These are phyloP conservation scores for Parambassis ranga DNA, from an alignment of 2,797 vertebrate genomes.

Conservation along the genomic window DNA sequence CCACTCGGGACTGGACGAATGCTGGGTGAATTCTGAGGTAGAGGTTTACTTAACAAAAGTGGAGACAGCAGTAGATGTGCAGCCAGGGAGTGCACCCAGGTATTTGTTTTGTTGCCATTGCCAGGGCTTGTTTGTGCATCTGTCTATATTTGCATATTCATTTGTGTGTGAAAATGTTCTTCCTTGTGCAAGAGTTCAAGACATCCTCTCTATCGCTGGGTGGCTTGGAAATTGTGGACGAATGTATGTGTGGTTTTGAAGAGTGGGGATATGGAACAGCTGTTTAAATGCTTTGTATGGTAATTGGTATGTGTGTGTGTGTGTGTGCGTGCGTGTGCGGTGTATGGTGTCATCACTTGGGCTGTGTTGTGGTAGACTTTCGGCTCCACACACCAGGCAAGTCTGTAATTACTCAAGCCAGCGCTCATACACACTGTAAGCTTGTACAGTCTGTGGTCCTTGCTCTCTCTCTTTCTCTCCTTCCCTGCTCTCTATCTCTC, in stretches of 20 bases:
- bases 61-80: neutral
- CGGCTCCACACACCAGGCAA: constrained; percentile 77
- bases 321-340: constrained; percentile 35
- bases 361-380: constrained; percentile 82
- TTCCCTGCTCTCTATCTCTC: neutral
- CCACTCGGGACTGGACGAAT: constrained; percentile 24
- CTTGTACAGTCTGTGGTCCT: constrained; percentile 64
- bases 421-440: constrained; percentile 63
- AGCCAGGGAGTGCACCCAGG: neutral
- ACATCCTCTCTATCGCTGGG: constrained; percentile 32
- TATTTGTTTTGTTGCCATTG: constrained; percentile 8
- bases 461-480: constrained; percentile 5
- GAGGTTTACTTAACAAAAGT: constrained; percentile 13
- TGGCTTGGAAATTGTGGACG: constrained; percentile 59
- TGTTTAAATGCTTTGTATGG: constrained; percentile 72
- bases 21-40: neutral
- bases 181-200: constrained; percentile 38
- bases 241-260: constrained; percentile 60
- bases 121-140: neutral
- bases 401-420: constrained; percentile 79
- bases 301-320: constrained; percentile 45
- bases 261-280: constrained; percentile 62
- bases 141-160: constrained; percentile 6
- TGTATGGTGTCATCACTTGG: constrained; percentile 74
- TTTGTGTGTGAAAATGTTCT: constrained; percentile 7